These are phyloP conservation scores for Drosophila cardini DNA, from an alignment of 1,140 invertebrate genomes.

Conservation along the genomic window DNA sequence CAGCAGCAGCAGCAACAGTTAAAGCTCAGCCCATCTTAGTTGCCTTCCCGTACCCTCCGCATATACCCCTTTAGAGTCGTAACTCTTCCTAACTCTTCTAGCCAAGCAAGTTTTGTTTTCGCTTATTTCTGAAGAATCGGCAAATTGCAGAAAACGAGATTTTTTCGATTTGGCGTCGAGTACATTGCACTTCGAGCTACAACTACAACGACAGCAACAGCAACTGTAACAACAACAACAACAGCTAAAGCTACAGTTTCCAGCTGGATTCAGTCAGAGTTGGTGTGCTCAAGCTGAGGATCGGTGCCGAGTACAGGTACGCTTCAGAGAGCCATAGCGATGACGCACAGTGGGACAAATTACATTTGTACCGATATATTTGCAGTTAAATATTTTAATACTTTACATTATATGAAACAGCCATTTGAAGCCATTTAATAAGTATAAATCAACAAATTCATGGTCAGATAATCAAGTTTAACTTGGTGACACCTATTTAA, in stretches of 20 bases:
- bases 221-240: constrained; percentile 7
- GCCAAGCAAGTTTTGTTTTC: constrained; percentile 74
- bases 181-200: constrained; percentile 75
- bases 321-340: constrained; percentile 35
- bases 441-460: too few species aligned
- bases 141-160: constrained; percentile 79
- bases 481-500: too few species aligned
- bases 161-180: constrained; percentile 65
- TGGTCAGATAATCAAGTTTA: too few species aligned
- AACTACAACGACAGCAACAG: constrained; percentile 36
- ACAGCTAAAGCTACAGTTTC: constrained; percentile 31
- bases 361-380: background rate
- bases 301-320: constrained; percentile 62
- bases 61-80: constrained; percentile 11
- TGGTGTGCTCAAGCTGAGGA: constrained; percentile 53
- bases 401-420: background rate
- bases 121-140: constrained; percentile 78
- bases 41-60: constrained; percentile 2
- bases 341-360: constrained; percentile 19
- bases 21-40: constrained; percentile 50
- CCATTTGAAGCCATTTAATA: background rate
- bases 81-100: constrained; percentile 41
- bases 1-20: constrained; percentile 32
- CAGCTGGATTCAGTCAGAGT: constrained; percentile 44
- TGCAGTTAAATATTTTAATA: background rate